Percentiles rank a stretch among this genome's conserved stretches.
Evolutionary conservation across 2,888 invertebrate genomes (phyloP).

Genomic region (Ormyrus rosae): DNA sequence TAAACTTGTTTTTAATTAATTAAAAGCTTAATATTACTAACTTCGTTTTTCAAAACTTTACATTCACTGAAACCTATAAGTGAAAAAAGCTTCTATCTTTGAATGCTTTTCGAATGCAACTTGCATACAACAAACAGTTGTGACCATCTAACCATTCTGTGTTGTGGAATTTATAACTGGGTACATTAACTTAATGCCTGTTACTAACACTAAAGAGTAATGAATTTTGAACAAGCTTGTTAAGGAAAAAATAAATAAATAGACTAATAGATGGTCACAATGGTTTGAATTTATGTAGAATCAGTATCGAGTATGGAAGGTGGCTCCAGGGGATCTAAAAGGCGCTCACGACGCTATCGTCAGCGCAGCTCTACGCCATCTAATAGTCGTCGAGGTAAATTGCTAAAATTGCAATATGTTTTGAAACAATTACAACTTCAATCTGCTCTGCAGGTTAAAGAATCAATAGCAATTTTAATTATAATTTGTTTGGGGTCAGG

Average conservation of each 20-base stretch:
- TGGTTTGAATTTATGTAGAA: constrained; percentile 76
- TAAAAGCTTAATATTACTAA: too few relatives aligned
- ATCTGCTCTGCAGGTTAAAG: neutral
- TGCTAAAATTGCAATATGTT: constrained; percentile 19
- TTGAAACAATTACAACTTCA: neutral
- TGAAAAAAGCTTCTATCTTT: neutral
- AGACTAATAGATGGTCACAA: constrained; percentile 73
- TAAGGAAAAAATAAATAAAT: constrained; percentile 25
- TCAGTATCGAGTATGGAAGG: constrained; percentile 81
- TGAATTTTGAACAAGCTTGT: constrained; percentile 5
- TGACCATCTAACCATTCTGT: constrained; percentile 73
- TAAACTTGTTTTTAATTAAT: too few relatives aligned
- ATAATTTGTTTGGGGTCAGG: too few relatives aligned
- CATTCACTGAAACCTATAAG: constrained; percentile 13
- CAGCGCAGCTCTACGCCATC: constrained; percentile 74
- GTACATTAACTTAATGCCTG: constrained; percentile 60
- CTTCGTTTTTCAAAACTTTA: neutral
- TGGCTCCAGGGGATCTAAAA: constrained; percentile 75
- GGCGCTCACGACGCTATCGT: constrained; percentile 69
- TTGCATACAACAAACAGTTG: constrained; percentile 71
- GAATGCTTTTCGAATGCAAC: constrained; percentile 63
- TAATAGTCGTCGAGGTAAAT: constrained; percentile 70
- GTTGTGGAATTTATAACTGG: constrained; percentile 44
- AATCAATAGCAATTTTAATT: neutral
- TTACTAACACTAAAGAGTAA: constrained; percentile 61